Percentiles rank a stretch among this genome's conserved stretches.
Conservation (phyloP, 2,113 vertebrate genomes). For the Mixornis gularis region DNA sequence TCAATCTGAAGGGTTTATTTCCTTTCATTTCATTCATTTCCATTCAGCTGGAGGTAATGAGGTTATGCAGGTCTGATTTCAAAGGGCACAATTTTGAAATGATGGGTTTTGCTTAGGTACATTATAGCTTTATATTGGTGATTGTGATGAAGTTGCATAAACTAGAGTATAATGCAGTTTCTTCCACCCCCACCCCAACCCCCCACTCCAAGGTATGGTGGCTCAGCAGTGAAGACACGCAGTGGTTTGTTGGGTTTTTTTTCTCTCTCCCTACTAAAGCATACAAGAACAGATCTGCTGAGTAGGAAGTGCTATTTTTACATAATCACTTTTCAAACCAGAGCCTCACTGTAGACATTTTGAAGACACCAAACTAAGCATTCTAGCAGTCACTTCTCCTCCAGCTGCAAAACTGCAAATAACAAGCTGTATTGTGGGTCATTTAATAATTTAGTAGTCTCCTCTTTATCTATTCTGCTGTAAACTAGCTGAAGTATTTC, state of each 20-base stretch:
- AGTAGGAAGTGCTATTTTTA: conserved; percentile 65
- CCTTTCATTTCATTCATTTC: conserved; percentile 36
- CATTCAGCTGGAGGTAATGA: conserved; percentile 34
- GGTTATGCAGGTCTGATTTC: conserved; percentile 37
- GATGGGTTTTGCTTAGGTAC: not conserved
- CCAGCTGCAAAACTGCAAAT: not conserved
- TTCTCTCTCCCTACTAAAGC: not conserved
- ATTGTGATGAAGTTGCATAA: conserved; percentile 49
- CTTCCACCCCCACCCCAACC: not conserved
- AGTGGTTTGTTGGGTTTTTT: not conserved
- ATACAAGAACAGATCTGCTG: conserved; percentile 53
- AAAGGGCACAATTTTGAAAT: conserved; percentile 26
- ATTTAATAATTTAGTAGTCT: not conserved
- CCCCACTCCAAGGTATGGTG: not conserved
- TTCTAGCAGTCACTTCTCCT: not conserved
- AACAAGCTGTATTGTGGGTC: not conserved
- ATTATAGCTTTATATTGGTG: not conserved
- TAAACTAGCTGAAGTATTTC: not conserved
- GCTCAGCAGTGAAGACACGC: conserved; percentile 5
- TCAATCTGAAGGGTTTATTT: conserved; percentile 43
- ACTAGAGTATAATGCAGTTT: not conserved
- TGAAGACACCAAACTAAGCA: conserved; percentile 8
- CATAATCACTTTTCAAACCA: conserved; percentile 38
- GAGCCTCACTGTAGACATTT: conserved; percentile 28
- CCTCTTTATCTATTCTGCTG: not conserved